Conservation (phyloP, 2,888 invertebrate genomes). For the Glyphotaelius pellucidus region DNA sequence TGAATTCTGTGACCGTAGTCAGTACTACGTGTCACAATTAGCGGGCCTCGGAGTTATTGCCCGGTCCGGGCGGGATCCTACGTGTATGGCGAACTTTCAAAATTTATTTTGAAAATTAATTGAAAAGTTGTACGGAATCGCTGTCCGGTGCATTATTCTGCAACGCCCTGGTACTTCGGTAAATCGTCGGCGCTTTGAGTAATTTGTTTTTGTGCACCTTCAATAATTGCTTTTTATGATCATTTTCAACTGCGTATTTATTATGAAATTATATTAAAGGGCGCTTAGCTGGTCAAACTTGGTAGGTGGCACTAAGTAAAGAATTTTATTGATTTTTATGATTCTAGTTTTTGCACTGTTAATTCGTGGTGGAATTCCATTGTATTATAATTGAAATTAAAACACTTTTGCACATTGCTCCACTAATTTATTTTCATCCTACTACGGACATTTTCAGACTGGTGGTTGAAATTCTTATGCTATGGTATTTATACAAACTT, state of each 20-base stretch:
- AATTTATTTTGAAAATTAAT: constrained; percentile 41
- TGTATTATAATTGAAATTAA: too few species aligned
- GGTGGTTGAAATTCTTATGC: too few species aligned
- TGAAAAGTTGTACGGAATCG: constrained; percentile 27
- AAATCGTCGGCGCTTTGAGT: constrained; percentile 14
- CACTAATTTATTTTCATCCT: too few species aligned
- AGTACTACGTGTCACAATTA: constrained; percentile 41
- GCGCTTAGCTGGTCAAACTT: background rate
- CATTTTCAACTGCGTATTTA: background rate
- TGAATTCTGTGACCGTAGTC: constrained; percentile 40
- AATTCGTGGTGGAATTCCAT: too few species aligned
- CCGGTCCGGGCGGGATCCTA: constrained; percentile 2
- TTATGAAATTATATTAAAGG: background rate
- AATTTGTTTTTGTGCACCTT: background rate
- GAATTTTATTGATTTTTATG: too few species aligned
- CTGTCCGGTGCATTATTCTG: constrained; percentile 25
- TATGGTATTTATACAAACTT: too few species aligned
- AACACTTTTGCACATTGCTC: too few species aligned
- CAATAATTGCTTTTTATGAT: background rate
- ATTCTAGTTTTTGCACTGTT: too few species aligned
- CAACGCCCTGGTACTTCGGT: background rate
- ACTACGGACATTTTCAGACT: too few species aligned
- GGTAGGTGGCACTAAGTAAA: too few species aligned
- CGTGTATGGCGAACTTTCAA: constrained; percentile 35
- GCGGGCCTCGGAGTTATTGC: constrained; percentile 15